Evolutionary conservation across 2,113 vertebrate species (phyloP).

Genomic region (Oncorhynchus nerka): DNA sequence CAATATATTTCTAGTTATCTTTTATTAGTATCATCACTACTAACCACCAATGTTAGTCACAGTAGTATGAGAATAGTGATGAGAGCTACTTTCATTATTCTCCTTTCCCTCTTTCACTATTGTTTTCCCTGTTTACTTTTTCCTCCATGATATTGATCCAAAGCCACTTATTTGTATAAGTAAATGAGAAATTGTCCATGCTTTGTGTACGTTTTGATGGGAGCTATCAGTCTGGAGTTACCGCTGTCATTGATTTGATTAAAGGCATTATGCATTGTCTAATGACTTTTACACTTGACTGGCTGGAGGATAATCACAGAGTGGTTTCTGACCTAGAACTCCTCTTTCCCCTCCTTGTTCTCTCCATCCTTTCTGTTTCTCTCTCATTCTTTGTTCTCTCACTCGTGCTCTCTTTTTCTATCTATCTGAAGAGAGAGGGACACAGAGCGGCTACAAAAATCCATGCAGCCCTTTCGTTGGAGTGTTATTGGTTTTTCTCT

Average conservation of each 20-base stretch:
- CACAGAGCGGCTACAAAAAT: conserved; percentile 68
- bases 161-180: conserved; percentile 67
- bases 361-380: conserved; percentile 54
- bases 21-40: not conserved
- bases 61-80: not conserved
- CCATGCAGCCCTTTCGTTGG: conserved; percentile 72
- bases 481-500: conserved; percentile 55
- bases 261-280: conserved; percentile 97
- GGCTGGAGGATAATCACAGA: conserved; percentile 94
- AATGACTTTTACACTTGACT: conserved; percentile 99
- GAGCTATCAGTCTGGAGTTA: conserved; percentile 91
- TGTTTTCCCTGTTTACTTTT: conserved; percentile 53
- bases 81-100: not conserved
- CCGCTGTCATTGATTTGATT: conserved; percentile 97
- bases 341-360: conserved; percentile 47
- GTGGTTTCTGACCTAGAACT: conserved; percentile 76
- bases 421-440: conserved; percentile 42
- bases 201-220: conserved; percentile 87
- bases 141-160: conserved; percentile 66
- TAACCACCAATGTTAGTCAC: not conserved
- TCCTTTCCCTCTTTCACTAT: conserved; percentile 3
- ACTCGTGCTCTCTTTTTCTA: conserved; percentile 38
- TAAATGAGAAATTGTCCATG: conserved; percentile 77
- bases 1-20: conserved; percentile 1
- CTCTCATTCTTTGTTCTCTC: conserved; percentile 28